Evolutionary conservation across 2,888 invertebrate genomes (phyloP).

Genomic region (Sinelater perroti): DNA sequence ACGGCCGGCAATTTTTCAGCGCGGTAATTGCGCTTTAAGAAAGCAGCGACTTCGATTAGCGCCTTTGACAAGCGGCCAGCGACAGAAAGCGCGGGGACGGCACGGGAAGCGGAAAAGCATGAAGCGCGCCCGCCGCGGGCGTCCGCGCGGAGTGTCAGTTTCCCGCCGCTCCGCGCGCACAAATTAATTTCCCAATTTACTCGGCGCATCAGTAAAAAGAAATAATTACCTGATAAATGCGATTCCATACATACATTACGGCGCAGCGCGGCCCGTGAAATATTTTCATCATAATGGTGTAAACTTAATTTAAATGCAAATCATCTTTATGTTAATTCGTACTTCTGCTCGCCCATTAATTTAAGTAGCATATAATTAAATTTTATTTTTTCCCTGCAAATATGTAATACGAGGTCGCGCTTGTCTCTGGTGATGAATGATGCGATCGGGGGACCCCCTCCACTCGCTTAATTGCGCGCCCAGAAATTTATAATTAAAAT

Average conservation of each 20-base stretch:
- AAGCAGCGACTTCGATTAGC: constrained; percentile 7
- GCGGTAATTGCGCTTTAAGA: constrained; percentile 3
- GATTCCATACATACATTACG: constrained; percentile 57
- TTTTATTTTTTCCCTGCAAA: constrained; percentile 62
- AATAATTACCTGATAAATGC: constrained; percentile 56
- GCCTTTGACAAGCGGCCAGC: constrained; percentile 8
- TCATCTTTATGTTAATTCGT: constrained; percentile 62
- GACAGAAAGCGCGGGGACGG: constrained; percentile 4
- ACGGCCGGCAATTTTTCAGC: neutral
- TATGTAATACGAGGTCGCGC: constrained; percentile 54
- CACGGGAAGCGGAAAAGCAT: constrained; percentile 2
- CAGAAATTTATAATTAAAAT: constrained; percentile 58
- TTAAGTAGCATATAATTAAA: constrained; percentile 78
- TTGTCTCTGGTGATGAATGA: constrained; percentile 53
- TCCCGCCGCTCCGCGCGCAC: constrained; percentile 14
- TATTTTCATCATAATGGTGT: constrained; percentile 62
- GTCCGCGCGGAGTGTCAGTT: constrained; percentile 6
- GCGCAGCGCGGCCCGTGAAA: constrained; percentile 59
- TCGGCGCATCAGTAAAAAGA: constrained; percentile 44
- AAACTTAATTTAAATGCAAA: constrained; percentile 64
- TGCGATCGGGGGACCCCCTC: constrained; percentile 47
- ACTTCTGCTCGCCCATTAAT: constrained; percentile 67
- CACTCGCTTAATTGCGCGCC: constrained; percentile 55
- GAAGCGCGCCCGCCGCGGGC: constrained; percentile 1
- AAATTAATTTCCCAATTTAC: constrained; percentile 43